phyloP scores from a whole-genome alignment of 92 coral and sea anemone genomes.

The Epizoanthus fatuus region DNA sequence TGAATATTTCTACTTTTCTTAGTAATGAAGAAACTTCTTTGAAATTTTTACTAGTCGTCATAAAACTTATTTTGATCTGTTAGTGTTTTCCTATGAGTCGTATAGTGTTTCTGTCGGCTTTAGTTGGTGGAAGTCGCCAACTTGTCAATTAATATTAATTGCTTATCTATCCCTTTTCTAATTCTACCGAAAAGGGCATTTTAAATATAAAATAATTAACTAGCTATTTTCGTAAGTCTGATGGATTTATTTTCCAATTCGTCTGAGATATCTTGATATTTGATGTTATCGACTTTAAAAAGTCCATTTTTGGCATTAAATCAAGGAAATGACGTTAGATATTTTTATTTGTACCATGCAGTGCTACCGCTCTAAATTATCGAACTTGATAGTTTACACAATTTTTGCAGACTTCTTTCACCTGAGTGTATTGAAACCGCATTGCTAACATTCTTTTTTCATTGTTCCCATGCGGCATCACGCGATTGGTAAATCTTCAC shows the following conservation, averaged over 20 bases:
- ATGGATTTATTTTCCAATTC: not conserved
- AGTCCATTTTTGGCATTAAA: not conserved
- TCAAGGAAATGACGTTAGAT: not conserved
- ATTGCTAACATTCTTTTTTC: constrained; percentile 15
- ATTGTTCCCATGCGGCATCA: constrained; percentile 7
- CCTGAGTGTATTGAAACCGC: constrained; percentile 6
- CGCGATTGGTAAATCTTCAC: not conserved
- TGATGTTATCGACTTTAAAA: not conserved
- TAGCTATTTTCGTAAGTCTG: constrained; percentile 22
- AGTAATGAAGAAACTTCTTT: too few relatives aligned
- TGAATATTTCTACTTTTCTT: too few relatives aligned
- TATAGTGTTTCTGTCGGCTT: constrained; percentile 25
- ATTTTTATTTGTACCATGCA: not conserved
- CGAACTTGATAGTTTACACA: not conserved
- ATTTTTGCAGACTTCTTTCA: constrained; percentile 7
- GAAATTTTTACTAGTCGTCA: too few relatives aligned
- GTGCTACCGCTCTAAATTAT: not conserved
- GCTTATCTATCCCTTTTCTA: not conserved
- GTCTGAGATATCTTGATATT: too few relatives aligned
- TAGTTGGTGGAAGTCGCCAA: not conserved
- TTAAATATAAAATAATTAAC: constrained; percentile 33
- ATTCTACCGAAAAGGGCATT: constrained; percentile 1
- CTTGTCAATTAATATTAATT: constrained; percentile 42
- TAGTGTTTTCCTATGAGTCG: not conserved
- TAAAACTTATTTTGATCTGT: not conserved